A percentile compares a stretch with the other conserved stretches of the same genome.
phyloP scores from a whole-genome alignment of 2,113 vertebrate species.

The Corythornis vintsioides region DNA sequence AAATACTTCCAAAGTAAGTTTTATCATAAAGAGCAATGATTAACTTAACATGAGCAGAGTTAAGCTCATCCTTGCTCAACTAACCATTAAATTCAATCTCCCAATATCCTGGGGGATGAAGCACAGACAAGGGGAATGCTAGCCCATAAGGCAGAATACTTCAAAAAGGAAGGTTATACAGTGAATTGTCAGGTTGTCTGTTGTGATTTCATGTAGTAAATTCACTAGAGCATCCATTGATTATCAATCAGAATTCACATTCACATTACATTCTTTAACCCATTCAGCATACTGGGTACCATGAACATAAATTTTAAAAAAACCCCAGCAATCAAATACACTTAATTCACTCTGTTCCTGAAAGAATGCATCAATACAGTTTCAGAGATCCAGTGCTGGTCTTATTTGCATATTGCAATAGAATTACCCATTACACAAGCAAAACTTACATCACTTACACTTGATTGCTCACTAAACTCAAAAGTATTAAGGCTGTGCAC shows the following conservation, averaged over 20 bases:
- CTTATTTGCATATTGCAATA: background rate
- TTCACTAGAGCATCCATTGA: slow-evolving; percentile 25
- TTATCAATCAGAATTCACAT: slow-evolving; percentile 30
- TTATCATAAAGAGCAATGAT: slow-evolving; percentile 11
- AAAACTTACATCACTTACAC: background rate
- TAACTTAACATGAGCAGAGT: background rate
- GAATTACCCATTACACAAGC: background rate
- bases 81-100: slow-evolving; percentile 60
- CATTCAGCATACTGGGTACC: background rate
- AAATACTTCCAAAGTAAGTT: background rate
- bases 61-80: slow-evolving; percentile 34
- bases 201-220: slow-evolving; percentile 21
- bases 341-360: background rate
- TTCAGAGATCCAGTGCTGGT: background rate
- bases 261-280: background rate
- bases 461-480: background rate
- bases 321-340: background rate
- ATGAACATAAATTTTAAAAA: background rate
- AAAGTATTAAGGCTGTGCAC: background rate
- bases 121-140: background rate
- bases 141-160: background rate
- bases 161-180: slow-evolving; percentile 6
- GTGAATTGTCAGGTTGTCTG: slow-evolving; percentile 19
- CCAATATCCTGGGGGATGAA: background rate
- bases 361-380: background rate